Evolutionary conservation across 2,888 invertebrate genomes (phyloP).

Genomic region (Aspidiotus rigidus): DNA sequence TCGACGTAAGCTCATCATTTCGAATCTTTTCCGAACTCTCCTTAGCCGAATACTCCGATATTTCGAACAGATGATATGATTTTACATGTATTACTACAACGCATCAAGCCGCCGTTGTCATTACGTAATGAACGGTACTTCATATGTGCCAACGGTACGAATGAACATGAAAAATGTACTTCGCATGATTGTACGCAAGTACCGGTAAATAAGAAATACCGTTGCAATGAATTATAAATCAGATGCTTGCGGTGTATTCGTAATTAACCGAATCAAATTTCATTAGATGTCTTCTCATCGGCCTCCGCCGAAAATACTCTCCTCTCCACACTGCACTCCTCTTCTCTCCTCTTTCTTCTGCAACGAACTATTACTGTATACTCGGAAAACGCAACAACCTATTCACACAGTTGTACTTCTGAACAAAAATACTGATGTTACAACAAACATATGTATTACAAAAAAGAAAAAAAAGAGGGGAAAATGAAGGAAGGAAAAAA

Average conservation of each 20-base stretch:
- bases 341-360: not conserved
- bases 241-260: constrained; percentile 2
- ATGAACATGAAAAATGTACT: not conserved
- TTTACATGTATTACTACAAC: not conserved
- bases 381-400: no score
- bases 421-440: not conserved
- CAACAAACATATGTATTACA: constrained; percentile 24
- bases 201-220: constrained; percentile 4
- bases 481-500: not conserved
- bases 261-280: constrained; percentile 4
- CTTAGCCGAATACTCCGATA: no score
- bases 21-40: no score
- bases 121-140: constrained; percentile 2
- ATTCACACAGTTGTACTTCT: not conserved
- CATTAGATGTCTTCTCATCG: not conserved
- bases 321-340: not conserved
- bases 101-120: not conserved
- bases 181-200: not conserved
- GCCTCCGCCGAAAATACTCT: not conserved
- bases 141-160: not conserved
- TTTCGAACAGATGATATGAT: not conserved
- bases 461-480: constrained; percentile 5
- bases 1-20: no score
- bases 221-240: constrained; percentile 4
- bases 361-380: no score